A percentile compares a stretch with the other conserved stretches of the same genome.
Evolutionary conservation across 2,113 vertebrate genomes (phyloP).

Genomic region (Phaethon lepturus): DNA sequence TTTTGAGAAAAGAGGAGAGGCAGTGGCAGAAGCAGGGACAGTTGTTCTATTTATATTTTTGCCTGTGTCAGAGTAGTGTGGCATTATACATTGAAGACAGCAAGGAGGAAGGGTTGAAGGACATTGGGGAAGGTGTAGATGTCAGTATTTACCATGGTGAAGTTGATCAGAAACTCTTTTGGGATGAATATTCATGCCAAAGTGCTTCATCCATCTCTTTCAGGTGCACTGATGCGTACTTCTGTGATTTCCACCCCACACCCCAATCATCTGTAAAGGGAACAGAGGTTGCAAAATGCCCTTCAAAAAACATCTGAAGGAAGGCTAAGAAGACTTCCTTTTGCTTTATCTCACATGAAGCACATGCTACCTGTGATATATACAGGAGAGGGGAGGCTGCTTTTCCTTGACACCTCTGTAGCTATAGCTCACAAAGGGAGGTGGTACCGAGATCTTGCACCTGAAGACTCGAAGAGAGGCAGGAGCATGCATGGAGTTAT

Average conservation of each 20-base stretch:
- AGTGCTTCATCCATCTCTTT: neutral
- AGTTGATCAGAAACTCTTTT: neutral
- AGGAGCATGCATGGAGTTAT: neutral
- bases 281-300: neutral
- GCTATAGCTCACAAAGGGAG: neutral
- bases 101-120: neutral
- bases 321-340: neutral
- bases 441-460: neutral
- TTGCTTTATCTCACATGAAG: accelerated
- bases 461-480: neutral
- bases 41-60: neutral
- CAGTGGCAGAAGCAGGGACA: neutral
- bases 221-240: neutral
- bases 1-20: neutral
- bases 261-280: neutral
- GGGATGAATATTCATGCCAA: neutral
- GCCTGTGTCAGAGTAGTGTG: neutral
- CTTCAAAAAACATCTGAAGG: neutral
- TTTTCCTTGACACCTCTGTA: neutral
- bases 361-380: neutral
- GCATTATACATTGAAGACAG: neutral
- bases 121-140: neutral
- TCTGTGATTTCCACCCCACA: neutral
- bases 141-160: neutral
- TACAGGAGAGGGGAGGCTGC: neutral